phyloP scores from a whole-genome alignment of 2,888 invertebrate species.

The Nomada flava region DNA sequence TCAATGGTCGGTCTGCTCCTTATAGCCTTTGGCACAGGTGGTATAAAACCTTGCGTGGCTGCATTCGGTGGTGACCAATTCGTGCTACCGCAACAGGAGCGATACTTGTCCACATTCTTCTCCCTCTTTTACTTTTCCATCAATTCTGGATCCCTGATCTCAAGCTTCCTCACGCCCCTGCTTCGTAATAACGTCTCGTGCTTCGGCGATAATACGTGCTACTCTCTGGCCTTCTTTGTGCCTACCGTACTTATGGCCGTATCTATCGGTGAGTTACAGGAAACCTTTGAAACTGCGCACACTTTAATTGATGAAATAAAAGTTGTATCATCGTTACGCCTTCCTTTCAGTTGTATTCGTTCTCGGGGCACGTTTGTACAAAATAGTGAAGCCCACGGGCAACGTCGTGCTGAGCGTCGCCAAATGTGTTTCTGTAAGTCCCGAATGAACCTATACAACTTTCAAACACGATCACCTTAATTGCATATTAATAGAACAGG shows the following conservation, averaged over 20 bases:
- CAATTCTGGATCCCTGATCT: slow-evolving; percentile 95
- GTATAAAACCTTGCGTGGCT: slow-evolving; percentile 97
- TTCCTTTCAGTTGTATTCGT: slow-evolving; percentile 90
- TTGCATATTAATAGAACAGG: too few relatives aligned
- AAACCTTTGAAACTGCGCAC: not conserved
- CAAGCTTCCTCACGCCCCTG: slow-evolving; percentile 94
- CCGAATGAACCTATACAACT: not conserved
- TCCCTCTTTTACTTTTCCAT: slow-evolving; percentile 98
- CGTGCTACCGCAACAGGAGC: slow-evolving; percentile 91
- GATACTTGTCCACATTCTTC: slow-evolving; percentile 93
- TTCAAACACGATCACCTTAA: not conserved
- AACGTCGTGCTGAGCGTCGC: slow-evolving; percentile 92
- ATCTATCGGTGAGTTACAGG: slow-evolving; percentile 88
- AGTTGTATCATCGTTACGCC: not conserved
- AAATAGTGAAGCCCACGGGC: slow-evolving; percentile 91
- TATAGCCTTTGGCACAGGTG: slow-evolving; percentile 96
- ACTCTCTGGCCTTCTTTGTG: slow-evolving; percentile 94
- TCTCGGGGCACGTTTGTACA: slow-evolving; percentile 91
- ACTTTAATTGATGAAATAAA: not conserved
- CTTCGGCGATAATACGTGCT: slow-evolving; percentile 91
- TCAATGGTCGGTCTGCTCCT: slow-evolving; percentile 89
- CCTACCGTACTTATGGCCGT: slow-evolving; percentile 94
- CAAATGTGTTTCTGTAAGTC: slow-evolving; percentile 91
- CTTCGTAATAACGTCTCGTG: slow-evolving; percentile 92
- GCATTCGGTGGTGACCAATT: slow-evolving; percentile 99